Evolutionary conservation across 2,888 invertebrate genomes (phyloP), one percentile per base, ranked within the genome.

Genomic region (Phymatocera aterrima): DNA sequence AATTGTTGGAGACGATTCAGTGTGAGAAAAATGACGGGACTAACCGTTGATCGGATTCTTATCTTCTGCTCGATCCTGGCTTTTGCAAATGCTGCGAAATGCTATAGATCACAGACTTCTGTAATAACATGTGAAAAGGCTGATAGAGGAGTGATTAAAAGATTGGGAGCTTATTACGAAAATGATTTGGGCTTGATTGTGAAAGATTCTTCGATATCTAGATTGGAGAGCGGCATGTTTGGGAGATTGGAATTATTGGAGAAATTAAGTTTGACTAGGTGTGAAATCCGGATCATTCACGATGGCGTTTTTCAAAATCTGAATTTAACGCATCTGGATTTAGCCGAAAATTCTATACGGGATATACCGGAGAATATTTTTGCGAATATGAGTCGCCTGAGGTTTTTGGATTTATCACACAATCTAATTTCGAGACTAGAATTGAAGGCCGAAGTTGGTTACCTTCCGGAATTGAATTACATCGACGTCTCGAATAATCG

Each of bases 401-500:
- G 24, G 70, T 51, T 34, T 21, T 51, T 72, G 51, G 70, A 72
- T 51, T 51, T 72, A 18, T 72, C 70, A 3, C 28, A 34, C 31
- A 72, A 72, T 21, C 2, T 51, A 3, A 51, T 72, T 31, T 34
- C 10, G 2, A 12, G 18, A 1, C 18, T 72, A 0, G 34, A 51
- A n/a, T 31, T 72, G 4, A 40, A 24, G 6, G 28, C 12, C 0
- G 40, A 5, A 15, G 12, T 28, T 12, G 15, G 21, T 8, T n/a
- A 8, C 18, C 12, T 10, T 18, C 48, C 51, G 48, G 5, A 21
- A 31, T 51, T 72, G 48, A 31, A 2, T 0, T 72, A 72, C 21
- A 1, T 72, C n/a, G 70, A 72, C 34, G 28, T 34, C 3, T 72
- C 70, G 2, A 24, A 51, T 15, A 72, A 72, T 18, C 31, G 40